phyloP scores from a whole-genome alignment of 2,797 vertebrate species.

The Mus spretus region DNA sequence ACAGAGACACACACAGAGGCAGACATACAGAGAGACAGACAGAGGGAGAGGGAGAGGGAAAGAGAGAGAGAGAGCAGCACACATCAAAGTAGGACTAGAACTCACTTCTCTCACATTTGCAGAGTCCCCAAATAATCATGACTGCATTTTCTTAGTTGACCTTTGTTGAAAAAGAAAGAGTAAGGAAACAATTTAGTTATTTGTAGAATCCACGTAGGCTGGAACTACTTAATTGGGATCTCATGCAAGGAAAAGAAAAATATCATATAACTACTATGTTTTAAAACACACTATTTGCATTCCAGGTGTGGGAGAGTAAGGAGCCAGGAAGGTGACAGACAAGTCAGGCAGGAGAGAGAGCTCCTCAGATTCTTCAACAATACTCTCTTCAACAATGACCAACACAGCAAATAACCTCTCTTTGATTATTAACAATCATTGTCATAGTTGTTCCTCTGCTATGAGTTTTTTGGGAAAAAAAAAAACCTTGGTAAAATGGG shows the following conservation, averaged over 20 bases:
- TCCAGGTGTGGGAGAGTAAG: slow-evolving; percentile 25
- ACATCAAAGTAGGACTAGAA: slow-evolving; percentile 47
- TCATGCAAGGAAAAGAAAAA: background rate
- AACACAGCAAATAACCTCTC: slow-evolving; percentile 36
- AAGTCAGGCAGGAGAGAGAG: background rate
- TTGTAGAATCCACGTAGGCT: slow-evolving; percentile 17
- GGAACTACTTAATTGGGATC: slow-evolving; percentile 38
- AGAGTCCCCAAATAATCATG: slow-evolving; percentile 11
- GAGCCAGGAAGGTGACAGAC: background rate
- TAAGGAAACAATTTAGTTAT: slow-evolving; percentile 14
- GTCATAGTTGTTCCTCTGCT: slow-evolving; percentile 83
- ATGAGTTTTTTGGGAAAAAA: slow-evolving; percentile 80
- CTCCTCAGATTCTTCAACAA: background rate
- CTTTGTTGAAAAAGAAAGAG: slow-evolving; percentile 1
- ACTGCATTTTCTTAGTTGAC: slow-evolving; percentile 30
- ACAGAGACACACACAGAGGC: too few species aligned
- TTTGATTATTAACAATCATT: slow-evolving; percentile 78
- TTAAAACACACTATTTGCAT: slow-evolving; percentile 28
- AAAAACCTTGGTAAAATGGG: slow-evolving; percentile 84
- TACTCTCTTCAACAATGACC: slow-evolving; percentile 70
- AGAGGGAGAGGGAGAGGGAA: background rate
- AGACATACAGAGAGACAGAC: background rate
- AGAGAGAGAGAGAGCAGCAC: slow-evolving; percentile 1
- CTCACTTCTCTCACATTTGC: background rate
- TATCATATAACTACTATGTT: slow-evolving; percentile 7